Conservation (phyloP, 2,797 vertebrate species). For the Enteromius viviparus region DNA sequence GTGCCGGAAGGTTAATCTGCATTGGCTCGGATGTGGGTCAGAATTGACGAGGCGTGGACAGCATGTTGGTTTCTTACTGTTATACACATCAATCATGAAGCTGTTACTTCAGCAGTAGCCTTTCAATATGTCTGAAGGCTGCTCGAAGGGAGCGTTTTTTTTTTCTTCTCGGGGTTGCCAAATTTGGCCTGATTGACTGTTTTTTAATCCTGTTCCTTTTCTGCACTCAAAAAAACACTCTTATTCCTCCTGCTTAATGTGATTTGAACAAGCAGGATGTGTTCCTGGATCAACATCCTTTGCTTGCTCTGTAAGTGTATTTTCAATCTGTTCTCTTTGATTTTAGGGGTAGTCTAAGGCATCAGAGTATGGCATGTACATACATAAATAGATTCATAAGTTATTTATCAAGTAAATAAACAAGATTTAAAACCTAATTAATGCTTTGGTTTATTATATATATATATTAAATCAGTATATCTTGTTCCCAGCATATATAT, state of each 20-base stretch:
- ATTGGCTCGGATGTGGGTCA: conserved; percentile 35
- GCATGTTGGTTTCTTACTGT: conserved; percentile 18
- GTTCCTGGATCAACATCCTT: conserved; percentile 9
- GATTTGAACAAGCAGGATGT: not conserved
- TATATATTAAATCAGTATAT: not conserved
- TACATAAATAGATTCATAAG: not conserved
- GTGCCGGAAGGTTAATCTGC: conserved; percentile 26
- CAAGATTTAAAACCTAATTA: not conserved
- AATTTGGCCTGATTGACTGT: conserved; percentile 21
- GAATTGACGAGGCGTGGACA: conserved; percentile 38
- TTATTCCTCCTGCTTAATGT: not conserved
- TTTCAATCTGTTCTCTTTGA: not conserved
- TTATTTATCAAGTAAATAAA: not conserved
- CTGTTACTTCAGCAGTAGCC: conserved; percentile 23
- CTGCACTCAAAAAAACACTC: not conserved
- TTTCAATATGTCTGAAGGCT: conserved; percentile 16
- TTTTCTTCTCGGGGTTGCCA: conserved; percentile 11
- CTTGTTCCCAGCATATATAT: too few relatives aligned
- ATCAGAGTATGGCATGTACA: not conserved
- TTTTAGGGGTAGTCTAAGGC: not conserved
- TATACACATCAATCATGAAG: conserved; percentile 35
- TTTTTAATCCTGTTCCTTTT: conserved; percentile 15
- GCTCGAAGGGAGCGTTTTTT: not conserved
- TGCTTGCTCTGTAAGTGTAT: not conserved
- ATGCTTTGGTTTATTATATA: not conserved